A percentile compares a stretch with the other conserved stretches of the same genome.
Evolutionary conservation across 2,888 invertebrate species (phyloP).

Genomic region (Gandaritis pyraliata): DNA sequence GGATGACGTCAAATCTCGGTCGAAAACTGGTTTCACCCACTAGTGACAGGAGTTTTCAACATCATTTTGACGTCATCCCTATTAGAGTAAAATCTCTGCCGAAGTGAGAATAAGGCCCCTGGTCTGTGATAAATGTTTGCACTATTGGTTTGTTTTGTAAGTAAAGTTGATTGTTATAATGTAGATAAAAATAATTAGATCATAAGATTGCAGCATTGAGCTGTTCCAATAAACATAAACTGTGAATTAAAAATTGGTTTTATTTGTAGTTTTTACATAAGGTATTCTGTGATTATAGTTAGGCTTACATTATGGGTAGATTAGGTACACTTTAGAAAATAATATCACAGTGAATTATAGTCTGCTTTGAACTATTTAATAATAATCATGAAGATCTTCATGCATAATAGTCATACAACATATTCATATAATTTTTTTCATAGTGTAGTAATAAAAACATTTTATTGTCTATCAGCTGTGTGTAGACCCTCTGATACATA

Average conservation of each 20-base stretch:
- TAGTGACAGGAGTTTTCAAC: too few relatives aligned
- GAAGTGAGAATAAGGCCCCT: too few relatives aligned
- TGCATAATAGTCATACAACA: not conserved
- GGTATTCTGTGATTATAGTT: too few relatives aligned
- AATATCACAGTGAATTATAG: slow-evolving; percentile 34
- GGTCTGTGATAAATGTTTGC: slow-evolving; percentile 57
- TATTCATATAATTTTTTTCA: not conserved
- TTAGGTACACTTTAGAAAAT: slow-evolving; percentile 7
- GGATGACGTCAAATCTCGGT: too few relatives aligned
- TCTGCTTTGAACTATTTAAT: not conserved
- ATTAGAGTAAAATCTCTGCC: too few relatives aligned
- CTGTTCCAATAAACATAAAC: slow-evolving; percentile 54
- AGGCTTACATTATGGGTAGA: too few relatives aligned
- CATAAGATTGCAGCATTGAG: slow-evolving; percentile 49
- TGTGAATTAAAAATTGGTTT: slow-evolving; percentile 29
- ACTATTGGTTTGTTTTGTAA: slow-evolving; percentile 43
- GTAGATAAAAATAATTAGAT: slow-evolving; percentile 37
- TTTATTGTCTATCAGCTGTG: not conserved
- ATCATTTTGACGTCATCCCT: too few relatives aligned
- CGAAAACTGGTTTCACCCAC: too few relatives aligned
- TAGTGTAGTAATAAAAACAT: too few relatives aligned
- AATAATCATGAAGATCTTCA: too few relatives aligned
- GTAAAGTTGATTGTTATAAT: slow-evolving; percentile 26
- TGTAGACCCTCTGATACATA: slow-evolving; percentile 9
- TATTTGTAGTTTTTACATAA: slow-evolving; percentile 27